Evolutionary conservation across 2,797 vertebrate genomes (phyloP).

Genomic region (Tadarida brasiliensis): DNA sequence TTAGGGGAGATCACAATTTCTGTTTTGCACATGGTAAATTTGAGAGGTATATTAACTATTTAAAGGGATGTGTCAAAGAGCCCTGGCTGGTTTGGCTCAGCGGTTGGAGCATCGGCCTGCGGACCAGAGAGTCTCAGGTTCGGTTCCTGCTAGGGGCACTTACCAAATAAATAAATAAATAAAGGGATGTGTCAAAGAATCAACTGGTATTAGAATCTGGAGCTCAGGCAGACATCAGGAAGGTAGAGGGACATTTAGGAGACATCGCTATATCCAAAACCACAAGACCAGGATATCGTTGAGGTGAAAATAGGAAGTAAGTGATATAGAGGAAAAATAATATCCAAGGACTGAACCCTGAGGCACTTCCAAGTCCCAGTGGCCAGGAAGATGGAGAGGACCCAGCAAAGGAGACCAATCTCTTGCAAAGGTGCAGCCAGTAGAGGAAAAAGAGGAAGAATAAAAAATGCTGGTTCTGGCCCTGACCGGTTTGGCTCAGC

Average conservation of each 20-base stretch:
- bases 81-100: too few relatives aligned
- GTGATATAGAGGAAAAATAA: background rate
- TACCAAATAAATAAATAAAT: too few relatives aligned
- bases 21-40: background rate
- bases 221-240: background rate
- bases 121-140: too few relatives aligned
- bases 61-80: background rate
- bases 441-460: background rate
- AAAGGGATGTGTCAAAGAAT: background rate
- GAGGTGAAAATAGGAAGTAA: background rate
- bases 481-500: too few relatives aligned
- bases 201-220: background rate
- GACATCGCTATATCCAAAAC: background rate
- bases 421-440: background rate
- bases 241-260: background rate
- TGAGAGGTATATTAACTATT: background rate
- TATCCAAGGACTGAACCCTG: background rate
- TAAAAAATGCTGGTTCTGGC: background rate
- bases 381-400: background rate
- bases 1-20: background rate
- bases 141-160: too few relatives aligned
- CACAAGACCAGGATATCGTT: background rate
- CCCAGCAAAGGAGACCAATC: background rate
- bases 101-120: too few relatives aligned
- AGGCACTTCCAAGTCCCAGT: background rate